Evolutionary conservation across 2,797 vertebrate genomes (phyloP), one percentile per base, ranked within the genome.

Genomic region (Gymnothorax javanicus): DNA sequence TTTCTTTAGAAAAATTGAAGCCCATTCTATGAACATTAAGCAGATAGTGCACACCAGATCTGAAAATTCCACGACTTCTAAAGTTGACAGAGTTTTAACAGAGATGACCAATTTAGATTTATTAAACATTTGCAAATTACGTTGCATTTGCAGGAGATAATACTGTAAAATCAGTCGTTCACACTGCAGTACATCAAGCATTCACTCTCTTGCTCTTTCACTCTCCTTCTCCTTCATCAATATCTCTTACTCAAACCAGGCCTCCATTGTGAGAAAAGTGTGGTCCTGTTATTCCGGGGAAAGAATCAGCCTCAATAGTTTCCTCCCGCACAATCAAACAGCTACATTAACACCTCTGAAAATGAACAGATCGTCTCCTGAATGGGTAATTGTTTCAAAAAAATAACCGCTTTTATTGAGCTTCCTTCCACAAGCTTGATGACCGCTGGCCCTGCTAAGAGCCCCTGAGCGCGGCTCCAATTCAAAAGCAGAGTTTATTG

Each of bases 261-360:
- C 27, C 73, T 86, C 69, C 27, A 6, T 79, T 59, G 73, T 43
- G 77, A 23, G 75, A n/a, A n/a, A 17, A 33, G 27, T 27, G 33
- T 27, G 7, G 27, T n/a, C 27, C 15, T 81, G 73, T 50, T 79
- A 81, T n/a, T 82, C 54, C 7, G 20, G 9, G 85, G 25, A 82
- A 82, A 12, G 83, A 89, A 91, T 86, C 86, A 87, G 79, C 59
- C 56, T 71, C 67, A 71, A 85, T 86, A 89, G 88, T 86, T 92
- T 89, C 91, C 90, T 90, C 87, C 87, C 90, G 88, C 91, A 89
- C 86, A 88, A 93, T 92, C 92, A 94, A 92, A 94, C 92, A 93
- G 92, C 89, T 94, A 92, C 90, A 93, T 94, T 92, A 94, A 93
- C 93, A 94, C 93, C 90, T 92, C 69, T 71, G 17, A 54, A 60